Base-by-base conservation (phyloP, 2,113 vertebrate species). In the Nothocercus nigrocapillus region DNA sequence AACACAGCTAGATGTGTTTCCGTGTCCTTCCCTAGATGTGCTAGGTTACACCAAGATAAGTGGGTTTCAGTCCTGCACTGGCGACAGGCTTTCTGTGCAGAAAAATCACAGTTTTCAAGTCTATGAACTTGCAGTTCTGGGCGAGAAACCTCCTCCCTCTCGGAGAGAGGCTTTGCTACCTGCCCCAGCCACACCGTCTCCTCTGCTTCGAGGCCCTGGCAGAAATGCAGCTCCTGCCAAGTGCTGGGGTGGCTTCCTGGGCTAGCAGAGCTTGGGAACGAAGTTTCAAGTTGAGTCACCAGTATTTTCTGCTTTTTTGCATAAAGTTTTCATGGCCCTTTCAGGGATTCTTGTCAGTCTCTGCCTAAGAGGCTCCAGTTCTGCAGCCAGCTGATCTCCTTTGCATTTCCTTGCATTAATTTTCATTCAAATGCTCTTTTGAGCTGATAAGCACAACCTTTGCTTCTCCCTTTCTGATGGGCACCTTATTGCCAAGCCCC, bases 41-140 rank as follows among this genome's bases (percentile, higher is more conserved):
- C 90, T 85, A 94, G 88, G 93, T 93, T 81, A 63, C 73, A 84
- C 73, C 88, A 92, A 93, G 92, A 94, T 93, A 93, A 96, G 92
- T 88, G 95, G 72, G 56, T 88, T 93, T 90, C 88, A 88, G 88
- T 74, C 82, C 92, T 94, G 92, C 85, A 70, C 76, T 63, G 85
- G n/a, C 81, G 92, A 56, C 88, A 90, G 68, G 72, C 77, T 95
- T 94, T 83, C 64, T 68, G 58, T 88, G 90, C 92, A 67, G 77
- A 83, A 95, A 81, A 73, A 76, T 36, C 73, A 28, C 30, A 28
- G 68, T 85, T 94, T 92, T 96, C 72, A 93, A 90, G 90, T 90
- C 85, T 69, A 63, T 92, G 90, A 83, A 86, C 92, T 44, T 78
- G 45, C 13, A 34, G 70, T 81, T 84, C 81, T 92, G 89, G 66